Base-by-base conservation (phyloP, 2,113 vertebrate genomes). In the Clarias macrocephalus region DNA sequence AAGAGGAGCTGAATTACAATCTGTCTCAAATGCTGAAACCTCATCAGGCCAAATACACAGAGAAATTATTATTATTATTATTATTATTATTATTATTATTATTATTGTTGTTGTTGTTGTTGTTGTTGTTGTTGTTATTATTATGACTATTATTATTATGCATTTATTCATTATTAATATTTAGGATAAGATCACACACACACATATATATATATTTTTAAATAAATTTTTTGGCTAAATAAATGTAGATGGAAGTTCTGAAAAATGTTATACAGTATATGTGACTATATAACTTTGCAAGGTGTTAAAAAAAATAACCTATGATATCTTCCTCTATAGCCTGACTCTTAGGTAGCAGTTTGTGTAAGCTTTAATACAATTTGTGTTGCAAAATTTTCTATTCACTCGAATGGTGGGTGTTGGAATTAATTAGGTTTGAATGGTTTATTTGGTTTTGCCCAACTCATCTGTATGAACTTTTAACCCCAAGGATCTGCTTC, bases 1-100 rank as follows among this genome's bases (percentile, higher is more conserved):
- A 94, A 95, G 93, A 94, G 89, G 90, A 93, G 91, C 94, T 87
- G 81, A 76, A 93, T 96, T 95, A 96, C 92, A 94, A 91, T 92
- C 91, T 60, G 81, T 89, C 91, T 91, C 89, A 77, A 70, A 90
- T 89, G 82, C 87, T 68, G 48, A 84, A 83, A 80, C 30, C 57
- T 62, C 33, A 4, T 3, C 86, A 89, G 88, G 73, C 72, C 83
- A 68, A 80, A 56, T 52, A 48, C 59, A 80, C 77, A 59, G 8
- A 42, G 6, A 6, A 42, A 42, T 42, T 37, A 37, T 37, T 37
- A 37, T 37, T 37, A 42, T 42, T 42, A 42, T 42, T 42, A 42
- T 42, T 42, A 42, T 42, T 42, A 42, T 42, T 42, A 4, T 42
- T 3, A 42, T 42, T 42, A 42, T 42, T 42, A 42, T 42, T 42